Percentiles rank a stretch among this genome's conserved stretches.
Evolutionary conservation across 2,888 invertebrate genomes (phyloP).

Genomic region (Nezara viridula): DNA sequence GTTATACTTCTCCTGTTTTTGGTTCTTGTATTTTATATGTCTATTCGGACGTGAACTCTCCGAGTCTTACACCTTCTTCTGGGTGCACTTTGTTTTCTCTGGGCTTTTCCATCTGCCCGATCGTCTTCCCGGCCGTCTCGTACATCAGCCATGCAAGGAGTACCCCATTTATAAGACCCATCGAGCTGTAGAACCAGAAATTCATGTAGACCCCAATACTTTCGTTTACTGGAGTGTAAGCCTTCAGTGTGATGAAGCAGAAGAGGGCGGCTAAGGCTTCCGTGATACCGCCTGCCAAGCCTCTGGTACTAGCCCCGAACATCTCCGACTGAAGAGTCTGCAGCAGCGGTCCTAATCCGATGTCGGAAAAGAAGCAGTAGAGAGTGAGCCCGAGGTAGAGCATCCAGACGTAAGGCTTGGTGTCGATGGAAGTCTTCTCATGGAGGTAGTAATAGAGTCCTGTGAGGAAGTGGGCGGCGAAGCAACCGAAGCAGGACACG

Average conservation of each 20-base stretch:
- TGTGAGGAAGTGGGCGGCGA: constrained; percentile 57
- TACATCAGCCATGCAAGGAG: constrained; percentile 62
- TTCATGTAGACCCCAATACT: constrained; percentile 62
- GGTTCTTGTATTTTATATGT: too few species aligned
- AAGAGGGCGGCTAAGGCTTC: constrained; percentile 59
- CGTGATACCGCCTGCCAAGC: constrained; percentile 62
- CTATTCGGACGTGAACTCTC: not conserved
- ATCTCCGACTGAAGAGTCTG: constrained; percentile 64
- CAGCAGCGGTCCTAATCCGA: constrained; percentile 63
- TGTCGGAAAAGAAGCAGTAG: constrained; percentile 61
- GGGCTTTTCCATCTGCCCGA: constrained; percentile 62
- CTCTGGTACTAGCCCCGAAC: constrained; percentile 64
- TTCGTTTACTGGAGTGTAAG: constrained; percentile 62
- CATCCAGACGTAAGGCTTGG: constrained; percentile 59
- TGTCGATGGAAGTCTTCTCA: constrained; percentile 59
- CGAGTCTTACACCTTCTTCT: not conserved
- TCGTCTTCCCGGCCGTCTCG: constrained; percentile 65
- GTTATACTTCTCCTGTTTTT: not conserved
- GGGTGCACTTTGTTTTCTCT: not conserved
- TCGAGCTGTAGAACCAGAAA: constrained; percentile 61
- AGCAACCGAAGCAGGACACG: constrained; percentile 60
- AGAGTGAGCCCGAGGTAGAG: constrained; percentile 58
- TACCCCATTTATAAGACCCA: constrained; percentile 61
- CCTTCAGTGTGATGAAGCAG: constrained; percentile 63
- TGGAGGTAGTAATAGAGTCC: constrained; percentile 61